Base-by-base conservation (phyloP, 2,797 vertebrate species). In the Bufotes viridis region DNA sequence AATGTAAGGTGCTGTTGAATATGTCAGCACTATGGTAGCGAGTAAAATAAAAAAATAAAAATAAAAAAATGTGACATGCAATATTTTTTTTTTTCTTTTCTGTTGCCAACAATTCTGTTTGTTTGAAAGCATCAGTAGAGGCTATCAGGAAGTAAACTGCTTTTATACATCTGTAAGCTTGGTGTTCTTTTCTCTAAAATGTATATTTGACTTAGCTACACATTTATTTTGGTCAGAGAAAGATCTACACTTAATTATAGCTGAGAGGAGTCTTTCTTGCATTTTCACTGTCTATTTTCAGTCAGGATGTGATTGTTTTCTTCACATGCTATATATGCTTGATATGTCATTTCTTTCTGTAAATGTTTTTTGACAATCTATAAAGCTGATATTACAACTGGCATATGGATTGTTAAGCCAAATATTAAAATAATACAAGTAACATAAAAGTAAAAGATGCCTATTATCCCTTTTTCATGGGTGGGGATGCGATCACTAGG, bases 171-270 rank as follows among this genome's bases (percentile, higher is more conserved):
- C 34, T 74, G 29, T 49, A 74, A 49, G 70, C 34, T 3, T 74
- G 42, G 20, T 20, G 42, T 42, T 74, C 29, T 72, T 22, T 42
- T 42, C 42, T 49, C 26, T 74, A 49, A 20, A 74, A 15, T 74
- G 34, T 34, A 49, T 17, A 49, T 74, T 17, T n/a, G 34, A 49
- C 42, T 74, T 74, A 74, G 49, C 18, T 49, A 74, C 34, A 74
- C 42, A 74, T 74, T 74, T 74, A 74, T 74, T 29, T 34, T 74
- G 70, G 70, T 74, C 70, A 74, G 70, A 74, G 42, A 74, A 42
- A 49, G 18, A 17, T 42, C 29, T 74, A 34, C 70, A 74, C 20
- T 74, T 20, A 42, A 74, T 74, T 74, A 49, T 22, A 49, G 70
- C 29, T 74, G 7, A 74, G 70, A 42, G 34, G 15, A 18, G 34